phyloP scores from a whole-genome alignment of 2,888 invertebrate genomes.

The Aelia acuminata region DNA sequence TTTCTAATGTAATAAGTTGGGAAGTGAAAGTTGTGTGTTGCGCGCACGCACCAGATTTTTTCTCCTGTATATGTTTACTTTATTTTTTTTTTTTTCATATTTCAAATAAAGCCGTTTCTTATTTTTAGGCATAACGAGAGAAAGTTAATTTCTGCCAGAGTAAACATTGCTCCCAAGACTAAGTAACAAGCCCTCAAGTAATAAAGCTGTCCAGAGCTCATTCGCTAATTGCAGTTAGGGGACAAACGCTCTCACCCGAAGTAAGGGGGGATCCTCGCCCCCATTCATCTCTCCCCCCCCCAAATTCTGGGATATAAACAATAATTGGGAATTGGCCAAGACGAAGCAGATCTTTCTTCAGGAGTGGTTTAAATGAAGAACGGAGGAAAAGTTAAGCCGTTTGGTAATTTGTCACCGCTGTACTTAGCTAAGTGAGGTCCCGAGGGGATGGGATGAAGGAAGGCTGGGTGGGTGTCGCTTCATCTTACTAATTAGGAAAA shows the following conservation, averaged over 20 bases:
- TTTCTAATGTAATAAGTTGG: too few species aligned
- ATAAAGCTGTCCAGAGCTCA: slow-evolving; percentile 1
- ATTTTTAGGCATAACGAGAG: too few species aligned
- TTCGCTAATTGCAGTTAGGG: background rate
- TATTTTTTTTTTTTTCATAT: too few species aligned
- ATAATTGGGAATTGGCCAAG: background rate
- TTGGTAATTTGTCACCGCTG: background rate
- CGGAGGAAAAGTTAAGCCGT: background rate
- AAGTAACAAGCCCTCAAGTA: background rate
- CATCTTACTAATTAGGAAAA: background rate
- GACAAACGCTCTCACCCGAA: background rate
- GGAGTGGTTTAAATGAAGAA: background rate
- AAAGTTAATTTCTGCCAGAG: too few species aligned
- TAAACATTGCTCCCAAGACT: too few species aligned
- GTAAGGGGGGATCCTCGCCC: too few species aligned
- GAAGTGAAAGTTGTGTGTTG: too few species aligned
- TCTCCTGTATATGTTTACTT: too few species aligned
- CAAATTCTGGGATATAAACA: background rate
- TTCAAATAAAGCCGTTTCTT: too few species aligned
- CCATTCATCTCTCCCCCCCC: background rate
- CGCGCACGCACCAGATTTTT: too few species aligned
- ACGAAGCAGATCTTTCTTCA: background rate
- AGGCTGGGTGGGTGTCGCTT: background rate
- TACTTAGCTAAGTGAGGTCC: background rate
- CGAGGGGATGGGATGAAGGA: background rate